Evolutionary conservation across 2,888 invertebrate genomes (phyloP).

Genomic region (Scaptomyza flava): DNA sequence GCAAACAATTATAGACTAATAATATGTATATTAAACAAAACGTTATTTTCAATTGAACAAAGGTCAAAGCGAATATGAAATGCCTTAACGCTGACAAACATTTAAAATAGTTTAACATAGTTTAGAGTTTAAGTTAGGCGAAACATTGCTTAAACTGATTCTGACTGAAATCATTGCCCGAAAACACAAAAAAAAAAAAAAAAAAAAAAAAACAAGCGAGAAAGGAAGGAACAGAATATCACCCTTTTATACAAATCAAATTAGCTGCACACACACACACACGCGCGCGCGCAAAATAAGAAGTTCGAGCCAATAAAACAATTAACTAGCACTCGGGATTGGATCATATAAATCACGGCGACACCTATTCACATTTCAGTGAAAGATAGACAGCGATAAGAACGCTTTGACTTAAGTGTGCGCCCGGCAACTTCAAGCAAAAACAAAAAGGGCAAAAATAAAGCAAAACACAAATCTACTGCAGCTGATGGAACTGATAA

Average conservation of each 20-base stretch:
- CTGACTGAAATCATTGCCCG: too few relatives aligned
- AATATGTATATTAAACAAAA: background rate
- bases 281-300: background rate
- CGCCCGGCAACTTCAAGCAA: constrained; percentile 32
- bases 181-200: background rate
- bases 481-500: constrained; percentile 36
- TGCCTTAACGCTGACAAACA: too few relatives aligned
- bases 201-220: background rate
- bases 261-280: constrained; percentile 2
- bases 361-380: constrained; percentile 1
- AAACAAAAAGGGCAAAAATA: background rate
- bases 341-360: constrained; percentile 45
- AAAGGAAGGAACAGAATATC: background rate
- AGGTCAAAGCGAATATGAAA: background rate
- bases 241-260: background rate
- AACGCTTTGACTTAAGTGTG: constrained; percentile 1
- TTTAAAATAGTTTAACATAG: too few relatives aligned
- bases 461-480: constrained; percentile 1
- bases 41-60: too few relatives aligned
- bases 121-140: too few relatives aligned
- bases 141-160: too few relatives aligned
- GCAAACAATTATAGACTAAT: background rate
- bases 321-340: constrained; percentile 28
- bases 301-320: constrained; percentile 16
- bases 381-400: constrained; percentile 22